Base-by-base conservation (phyloP, 1,140 invertebrate genomes). In the Eupristina koningsbergeri region DNA sequence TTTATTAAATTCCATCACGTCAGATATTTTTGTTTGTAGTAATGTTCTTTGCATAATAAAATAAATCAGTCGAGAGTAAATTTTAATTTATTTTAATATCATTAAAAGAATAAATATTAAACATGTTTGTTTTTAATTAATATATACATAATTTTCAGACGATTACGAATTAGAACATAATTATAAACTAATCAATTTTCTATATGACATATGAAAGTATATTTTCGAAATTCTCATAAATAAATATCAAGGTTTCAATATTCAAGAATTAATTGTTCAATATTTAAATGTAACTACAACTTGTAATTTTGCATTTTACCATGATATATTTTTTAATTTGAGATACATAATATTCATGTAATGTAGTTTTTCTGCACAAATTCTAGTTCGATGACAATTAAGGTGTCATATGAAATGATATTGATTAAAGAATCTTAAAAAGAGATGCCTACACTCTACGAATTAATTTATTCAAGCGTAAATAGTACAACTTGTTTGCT, bases 231-330 rank as follows among this genome's bases (percentile, higher is more conserved):
- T 71, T 71, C 22, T 41, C 17, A 71, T 7, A 71, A 67, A 34
- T 69, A 64, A 64, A 36, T 39, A 67, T 67, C 34, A 67, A 67
- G 36, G n/a, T 71, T 71, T 71, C 9, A 71, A 71, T n/a, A 67
- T 17, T 19, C n/a, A n/a, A n/a, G 7, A 19, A 67, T 17, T 36
- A 41, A 22, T 41, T 41, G 5, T 71, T 71, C 36, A 71, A 71
- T 26, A 71, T 41, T 41, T 71, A 26, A 41, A 41, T 71, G 0
- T 26, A 41, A 41, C 41, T 31, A 41, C 26, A 41, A 26, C 19
- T 9, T 41, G 9, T 71, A n/a, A 71, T n/a, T 41, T 71, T 41
- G 36, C 36, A 71, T n/a, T 71, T n/a, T n/a, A 41, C 36, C 15
- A 39, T 41, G n/a, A 41, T 9, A 71, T 41, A 41, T n/a, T 41